Evolutionary conservation across 2,797 vertebrate genomes (phyloP).

Genomic region (Oophaga sylvatica): DNA sequence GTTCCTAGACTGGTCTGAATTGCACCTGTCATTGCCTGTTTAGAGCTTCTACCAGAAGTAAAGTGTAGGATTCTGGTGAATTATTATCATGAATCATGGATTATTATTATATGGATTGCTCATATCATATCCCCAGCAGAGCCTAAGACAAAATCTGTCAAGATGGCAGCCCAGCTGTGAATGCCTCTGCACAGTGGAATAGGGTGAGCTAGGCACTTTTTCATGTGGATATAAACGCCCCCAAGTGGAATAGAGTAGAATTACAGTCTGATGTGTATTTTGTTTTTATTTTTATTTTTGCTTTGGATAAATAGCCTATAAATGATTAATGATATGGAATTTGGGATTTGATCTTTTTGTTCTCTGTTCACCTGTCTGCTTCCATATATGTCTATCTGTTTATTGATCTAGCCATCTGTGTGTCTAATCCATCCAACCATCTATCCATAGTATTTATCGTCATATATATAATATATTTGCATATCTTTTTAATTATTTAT

Average conservation of each 20-base stretch:
- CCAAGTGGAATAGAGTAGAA: neutral
- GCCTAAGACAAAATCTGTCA: neutral
- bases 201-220: neutral
- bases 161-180: conserved; percentile 8
- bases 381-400: neutral
- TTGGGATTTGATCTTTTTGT: neutral
- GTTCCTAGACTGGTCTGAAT: no score
- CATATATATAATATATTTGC: neutral
- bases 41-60: neutral
- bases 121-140: neutral
- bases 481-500: neutral
- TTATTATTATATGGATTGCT: neutral
- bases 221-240: neutral
- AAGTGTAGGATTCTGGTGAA: neutral
- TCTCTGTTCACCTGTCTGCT: neutral
- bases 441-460: neutral
- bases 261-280: neutral
- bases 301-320: neutral
- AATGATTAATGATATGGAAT: neutral
- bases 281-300: neutral
- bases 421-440: neutral
- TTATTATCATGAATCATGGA: no score
- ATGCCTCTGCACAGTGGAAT: conserved; percentile 2
- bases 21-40: neutral
- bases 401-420: neutral